These are phyloP conservation scores for Lagopus leucura DNA, from an alignment of 2,113 vertebrate genomes.

Conservation along the genomic window DNA sequence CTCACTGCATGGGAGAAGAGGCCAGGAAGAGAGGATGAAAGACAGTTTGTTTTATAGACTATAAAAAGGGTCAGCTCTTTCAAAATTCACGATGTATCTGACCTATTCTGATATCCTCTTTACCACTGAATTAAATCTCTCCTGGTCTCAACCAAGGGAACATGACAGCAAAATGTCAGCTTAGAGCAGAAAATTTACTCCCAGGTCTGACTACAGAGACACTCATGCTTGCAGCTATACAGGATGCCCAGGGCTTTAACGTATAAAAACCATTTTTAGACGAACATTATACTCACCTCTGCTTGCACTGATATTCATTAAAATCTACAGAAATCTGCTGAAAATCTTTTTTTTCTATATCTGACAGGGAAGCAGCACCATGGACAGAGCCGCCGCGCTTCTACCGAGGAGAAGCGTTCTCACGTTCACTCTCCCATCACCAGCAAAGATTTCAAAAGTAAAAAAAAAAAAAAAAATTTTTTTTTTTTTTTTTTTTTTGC, in stretches of 20 bases:
- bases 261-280: background rate
- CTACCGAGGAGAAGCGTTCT: background rate
- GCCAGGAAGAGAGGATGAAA: background rate
- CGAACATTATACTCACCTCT: background rate
- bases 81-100: background rate
- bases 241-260: fast-evolving
- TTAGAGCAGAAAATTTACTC: background rate
- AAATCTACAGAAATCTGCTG: background rate
- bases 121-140: background rate
- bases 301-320: background rate
- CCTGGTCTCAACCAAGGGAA: fast-evolving
- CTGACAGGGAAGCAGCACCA: background rate
- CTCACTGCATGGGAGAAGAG: no score
- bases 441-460: fast-evolving
- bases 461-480: no score
- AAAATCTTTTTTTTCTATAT: fast-evolving
- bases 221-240: background rate
- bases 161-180: background rate
- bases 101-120: background rate
- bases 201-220: background rate
- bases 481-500: no score
- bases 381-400: slow-evolving; percentile 6
- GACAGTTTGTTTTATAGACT: background rate
- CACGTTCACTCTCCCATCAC: fast-evolving
- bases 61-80: background rate